Base-by-base conservation (phyloP, 1,140 invertebrate genomes). In the Sitodiplosis mosellana region DNA sequence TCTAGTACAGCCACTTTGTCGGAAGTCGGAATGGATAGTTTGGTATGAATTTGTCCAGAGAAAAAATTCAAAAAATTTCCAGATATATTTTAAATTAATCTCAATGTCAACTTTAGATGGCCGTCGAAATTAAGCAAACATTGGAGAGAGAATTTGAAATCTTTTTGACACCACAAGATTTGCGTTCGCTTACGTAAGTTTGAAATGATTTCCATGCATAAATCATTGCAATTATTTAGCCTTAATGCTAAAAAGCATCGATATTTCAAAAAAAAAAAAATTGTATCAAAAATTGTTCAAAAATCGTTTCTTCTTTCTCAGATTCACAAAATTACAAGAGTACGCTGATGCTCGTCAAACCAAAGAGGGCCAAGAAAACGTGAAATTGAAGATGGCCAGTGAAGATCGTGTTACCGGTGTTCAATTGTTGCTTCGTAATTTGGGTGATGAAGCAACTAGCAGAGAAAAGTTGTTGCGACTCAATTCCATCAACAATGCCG, bases 71-170 rank as follows among this genome's bases (percentile, higher is more conserved):
- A n/a, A n/a, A n/a, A n/a, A n/a, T n/a, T n/a, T n/a, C n/a, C n/a
- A n/a, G n/a, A n/a, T n/a, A n/a, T n/a, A n/a, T n/a, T n/a, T n/a
- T n/a, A n/a, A n/a, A n/a, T n/a, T n/a, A n/a, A n/a, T n/a, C n/a
- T n/a, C n/a, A n/a, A n/a, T n/a, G 88, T 88, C 44, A 80, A 88
- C 84, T 15, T 74, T 92, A 58, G n/a, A 89, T 89, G 81, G 83
- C 81, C 2, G 83, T 88, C 1, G 87, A 91, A 67, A 83, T 90
- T 50, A 87, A 89, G 56, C 84, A 89, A 63, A 81, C 80, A 0
- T 62, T 90, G 6, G 87, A 90, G 60, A 67, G 83, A 58, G 81
- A 87, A 58, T 87, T 80, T 64, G 83, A 88, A 59, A 63, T 88
- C 33, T 73, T 78, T 54, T 64, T 90, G 7, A 76, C 82, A 0